Evolutionary conservation across 2,113 vertebrate genomes (phyloP), one percentile per base, ranked within the genome.

Genomic region (Neotoma lepida): DNA sequence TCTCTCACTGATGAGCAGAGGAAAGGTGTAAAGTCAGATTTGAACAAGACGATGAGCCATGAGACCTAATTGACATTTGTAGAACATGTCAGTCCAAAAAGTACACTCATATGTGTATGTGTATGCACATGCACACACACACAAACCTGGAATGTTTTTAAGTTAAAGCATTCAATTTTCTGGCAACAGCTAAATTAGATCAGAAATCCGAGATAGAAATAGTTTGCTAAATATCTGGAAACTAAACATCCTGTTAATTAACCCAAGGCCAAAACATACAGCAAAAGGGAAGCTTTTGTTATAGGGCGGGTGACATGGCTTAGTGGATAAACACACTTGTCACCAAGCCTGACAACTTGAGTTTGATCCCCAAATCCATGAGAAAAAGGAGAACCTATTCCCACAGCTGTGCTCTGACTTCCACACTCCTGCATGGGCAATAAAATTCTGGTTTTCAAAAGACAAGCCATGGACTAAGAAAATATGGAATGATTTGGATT

Each of bases 231-330:
- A 78, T 88, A 85, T 85, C n/a, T 88, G 54, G 54, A 94, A 87
- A 92, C 44, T 66, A 77, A 96, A 74, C 33, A 81, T 20, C 33
- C n/a, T 91, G 88, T 56, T 80, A 76, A 94, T 46, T 76, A 86
- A 56, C 33, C 33, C n/a, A 8, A 63, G n/a, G 46, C 64, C 91
- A 96, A 86, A 81, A 63, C 15, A 95, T 28, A 14, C 9, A 41
- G 74, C 66, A 82, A 87, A 91, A 87, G 71, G 4, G 35, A 93
- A 91, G 68, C 56, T 9, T n/a, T n/a, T n/a, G n/a, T n/a, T n/a
- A n/a, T 76, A 28, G 91, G 74, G 15, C 56, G 28, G 78, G 80
- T 77, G 26, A 90, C 90, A 70, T 2, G n/a, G 39, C n/a, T 84
- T 14, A 18, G 39, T 63, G 17, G 80, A 82, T 82, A 80, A 46